Base-by-base conservation (phyloP, 2,888 invertebrate species). In the Parasteatoda lunata region DNA sequence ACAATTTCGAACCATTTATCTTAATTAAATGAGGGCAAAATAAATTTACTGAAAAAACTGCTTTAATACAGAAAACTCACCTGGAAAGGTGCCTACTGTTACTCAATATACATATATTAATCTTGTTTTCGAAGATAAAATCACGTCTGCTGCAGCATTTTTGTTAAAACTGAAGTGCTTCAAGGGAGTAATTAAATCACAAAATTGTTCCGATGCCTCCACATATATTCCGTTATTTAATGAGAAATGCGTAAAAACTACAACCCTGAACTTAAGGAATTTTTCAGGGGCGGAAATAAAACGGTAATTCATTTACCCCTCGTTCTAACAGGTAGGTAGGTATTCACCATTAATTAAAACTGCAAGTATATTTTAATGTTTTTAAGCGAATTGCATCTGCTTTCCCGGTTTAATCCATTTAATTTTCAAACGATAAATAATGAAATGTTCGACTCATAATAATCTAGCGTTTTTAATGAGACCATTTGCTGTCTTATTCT, bases 381-480 rank as follows among this genome's bases (percentile, higher is more conserved):
- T 86, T 85, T 80, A 77, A 83, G 64, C 30, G 77, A 81, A 77
- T 80, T 70, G 80, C 71, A 76, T 86, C 66, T 81, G 71, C 80
- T 47, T 77, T 71, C 59, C 72, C 54, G 65, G 45, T 86, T 86
- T 86, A 86, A 86, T 86, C 85, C 85, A 72, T 86, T 86, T 86
- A 86, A 86, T 86, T 86, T 72, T 80, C 65, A 64, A 79, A 71
- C 85, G 80, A 80, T 86, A 86, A 81, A 86, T 86, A 86, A 85
- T 85, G 79, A 85, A 86, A 86, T 72, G 71, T 54, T 81, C 79
- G 71, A 79, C 84, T 85, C 84, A 79, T 85, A 79, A 75, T 85
- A 79, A 86, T 86, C 84, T 68, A 73, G 59, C 49, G 77, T 79
- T 86, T 86, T 80, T 86, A 77, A 86, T 80, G 85, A 86, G 77